Base-by-base conservation (phyloP, 2,888 invertebrate genomes). In the Gymnocheta viridis region DNA sequence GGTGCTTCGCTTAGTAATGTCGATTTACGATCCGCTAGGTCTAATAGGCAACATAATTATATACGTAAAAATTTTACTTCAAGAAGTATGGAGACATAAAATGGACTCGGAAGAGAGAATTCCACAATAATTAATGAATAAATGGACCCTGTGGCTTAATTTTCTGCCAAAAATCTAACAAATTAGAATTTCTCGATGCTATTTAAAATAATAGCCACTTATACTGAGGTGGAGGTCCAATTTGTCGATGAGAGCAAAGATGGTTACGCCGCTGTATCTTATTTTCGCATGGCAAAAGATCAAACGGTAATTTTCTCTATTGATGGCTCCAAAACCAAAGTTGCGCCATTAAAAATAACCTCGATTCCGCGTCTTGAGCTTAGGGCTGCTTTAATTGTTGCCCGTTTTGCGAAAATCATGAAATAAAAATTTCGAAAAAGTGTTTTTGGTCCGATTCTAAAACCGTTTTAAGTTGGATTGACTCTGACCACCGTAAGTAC, bases 21-120 rank as follows among this genome's bases (percentile, higher is more conserved):
- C 83, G 49, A 66, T 79, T 64, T 69, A 69, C 51, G 64, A 79
- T 41, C 47, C 64, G 19, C 60, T 69, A 35, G 79, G 70, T 35
- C 7, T 79, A 6, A 64, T 72, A 24, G 70, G 64, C 12, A 54
- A 79, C 19, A 69, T 79, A 14, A 54, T 64, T 10, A 72, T 72
- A 64, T 62, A n/a, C 22, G 72, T 72, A 6, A 79, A 69, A 58
- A 56, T 81, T 1, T 22, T 82, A 27, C 17, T 82, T 2, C 82
- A 78, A 32, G 81, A 81, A n/a, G 58, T 78, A 29, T 76, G 64
- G 54, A 29, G 64, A 24, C n/a, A 12, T 5, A 80, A 72, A 44
- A 10, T 56, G 14, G 70, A 69, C 58, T 69, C 47, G 35, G 47
- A 70, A 6, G 64, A 70, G 5, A 32, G 66, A 54, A 77, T 76